These are phyloP conservation scores for Tapirus indicus DNA, from an alignment of 2,797 vertebrate species.

Conservation along the genomic window DNA sequence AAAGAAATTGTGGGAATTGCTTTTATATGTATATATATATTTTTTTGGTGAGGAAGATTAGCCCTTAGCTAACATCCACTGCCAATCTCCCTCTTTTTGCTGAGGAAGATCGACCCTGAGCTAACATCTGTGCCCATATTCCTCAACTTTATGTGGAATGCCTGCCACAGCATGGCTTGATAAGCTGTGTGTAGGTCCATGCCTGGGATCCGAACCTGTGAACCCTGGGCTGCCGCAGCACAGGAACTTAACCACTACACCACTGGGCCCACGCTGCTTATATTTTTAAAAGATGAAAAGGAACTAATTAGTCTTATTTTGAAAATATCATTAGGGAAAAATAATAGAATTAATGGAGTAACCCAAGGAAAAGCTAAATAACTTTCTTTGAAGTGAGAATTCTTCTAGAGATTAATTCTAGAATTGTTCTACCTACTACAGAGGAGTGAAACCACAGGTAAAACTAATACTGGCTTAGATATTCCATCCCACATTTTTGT, in stretches of 20 bases:
- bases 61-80: too few species aligned
- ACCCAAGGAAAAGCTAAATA: not conserved
- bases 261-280: not conserved
- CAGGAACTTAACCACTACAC: too few species aligned
- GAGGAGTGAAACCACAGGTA: not conserved
- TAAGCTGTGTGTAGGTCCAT: too few species aligned
- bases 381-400: conserved; percentile 52
- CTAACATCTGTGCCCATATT: too few species aligned
- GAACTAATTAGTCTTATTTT: conserved; percentile 27
- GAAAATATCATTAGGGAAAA: conserved; percentile 53
- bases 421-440: not conserved
- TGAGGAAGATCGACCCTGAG: too few species aligned
- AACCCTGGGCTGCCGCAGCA: too few species aligned
- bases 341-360: conserved; percentile 37
- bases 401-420: conserved; percentile 23
- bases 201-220: too few species aligned
- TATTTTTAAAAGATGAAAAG: conserved; percentile 22
- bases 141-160: too few species aligned
- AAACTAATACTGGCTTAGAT: not conserved
- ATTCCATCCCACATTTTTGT: not conserved
- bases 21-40: too few species aligned
- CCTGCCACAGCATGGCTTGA: too few species aligned
- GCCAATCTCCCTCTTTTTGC: too few species aligned
- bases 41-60: too few species aligned
- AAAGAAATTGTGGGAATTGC: conserved; percentile 33